Percentiles rank a stretch among this genome's conserved stretches.
Evolutionary conservation across 1,140 invertebrate species (phyloP).

Genomic region (Drosophila seguyi): DNA sequence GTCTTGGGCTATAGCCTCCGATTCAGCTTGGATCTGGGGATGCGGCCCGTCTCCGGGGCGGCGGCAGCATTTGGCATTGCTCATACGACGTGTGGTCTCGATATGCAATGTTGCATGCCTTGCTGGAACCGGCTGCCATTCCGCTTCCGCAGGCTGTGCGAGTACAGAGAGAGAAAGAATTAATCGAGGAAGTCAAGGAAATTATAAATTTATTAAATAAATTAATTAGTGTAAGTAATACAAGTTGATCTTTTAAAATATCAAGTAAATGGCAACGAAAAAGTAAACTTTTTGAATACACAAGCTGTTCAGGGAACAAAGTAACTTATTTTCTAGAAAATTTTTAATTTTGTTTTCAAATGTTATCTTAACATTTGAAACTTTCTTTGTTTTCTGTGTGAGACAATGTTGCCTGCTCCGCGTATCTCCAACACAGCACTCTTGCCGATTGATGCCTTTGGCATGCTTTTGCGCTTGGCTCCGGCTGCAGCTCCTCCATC

Average conservation of each 20-base stretch:
- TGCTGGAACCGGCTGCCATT: constrained; percentile 54
- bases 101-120: constrained; percentile 81
- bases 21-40: constrained; percentile 13
- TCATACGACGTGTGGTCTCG: constrained; percentile 76
- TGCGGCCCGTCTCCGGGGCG: constrained; percentile 5
- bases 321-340: background rate
- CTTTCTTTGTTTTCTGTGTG: background rate
- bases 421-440: constrained; percentile 51
- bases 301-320: background rate
- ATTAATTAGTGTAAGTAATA: too few species aligned
- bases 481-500: constrained; percentile 15
- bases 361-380: too few species aligned
- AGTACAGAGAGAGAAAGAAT: background rate
- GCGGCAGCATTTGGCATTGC: constrained; percentile 67
- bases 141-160: constrained; percentile 29
- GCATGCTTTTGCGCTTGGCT: constrained; percentile 64
- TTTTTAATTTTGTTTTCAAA: background rate
- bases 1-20: constrained; percentile 27
- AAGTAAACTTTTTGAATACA: too few species aligned
- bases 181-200: background rate
- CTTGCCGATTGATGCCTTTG: constrained; percentile 76
- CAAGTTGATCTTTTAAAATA: background rate
- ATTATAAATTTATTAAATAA: background rate
- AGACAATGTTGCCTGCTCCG: constrained; percentile 8
- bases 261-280: too few species aligned